Evolutionary conservation across 2,888 invertebrate species (phyloP), one percentile per base, ranked within the genome.

Genomic region (Orthosia incerta): DNA sequence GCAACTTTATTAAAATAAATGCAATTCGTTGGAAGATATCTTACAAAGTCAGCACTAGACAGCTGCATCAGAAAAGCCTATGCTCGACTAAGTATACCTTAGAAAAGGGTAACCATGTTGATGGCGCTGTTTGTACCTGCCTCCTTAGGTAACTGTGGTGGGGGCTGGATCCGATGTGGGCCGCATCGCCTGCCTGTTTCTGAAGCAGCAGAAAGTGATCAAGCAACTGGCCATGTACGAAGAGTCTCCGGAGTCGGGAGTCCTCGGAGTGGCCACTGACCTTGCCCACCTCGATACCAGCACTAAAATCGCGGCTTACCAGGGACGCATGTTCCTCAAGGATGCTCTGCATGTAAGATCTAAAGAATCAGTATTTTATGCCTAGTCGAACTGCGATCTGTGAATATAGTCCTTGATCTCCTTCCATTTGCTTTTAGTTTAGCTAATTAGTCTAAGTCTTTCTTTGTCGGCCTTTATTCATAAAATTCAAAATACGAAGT

Each of bases 91-190:
- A 39, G 39, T 39, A 39, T 31, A 23, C 7, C 15, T 20, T 18
- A 57, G 3, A 71, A 50, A 50, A 11, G 7, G 15, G 18, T 15
- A 51, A 15, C 11, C 11, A 23, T 1, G 15, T 48, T 31, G 13
- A 56, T 15, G 16, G 5, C 16, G 9, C 23, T 23, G 39, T 39
- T 39, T 39, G 26, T 31, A 62, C 46, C 1, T 31, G 20, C 20
- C 13, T 15, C 12, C 0, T 9, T 69, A 96, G 96, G 94, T 96
- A 7, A 85, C 95, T 26, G 91, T 96, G 26, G 73, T 95, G 12
- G 96, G 96, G 4, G 95, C 95, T 0, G 96, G 94, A 18, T 95
- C 93, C 62, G 95, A 95, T 69, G 90, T 96, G 0, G 96, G 96
- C 0, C 92, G 92, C 12, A 92, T 96, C 16, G 91, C 87, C 0